Conservation (phyloP, 2,888 invertebrate genomes). For the Spodoptera littoralis region DNA sequence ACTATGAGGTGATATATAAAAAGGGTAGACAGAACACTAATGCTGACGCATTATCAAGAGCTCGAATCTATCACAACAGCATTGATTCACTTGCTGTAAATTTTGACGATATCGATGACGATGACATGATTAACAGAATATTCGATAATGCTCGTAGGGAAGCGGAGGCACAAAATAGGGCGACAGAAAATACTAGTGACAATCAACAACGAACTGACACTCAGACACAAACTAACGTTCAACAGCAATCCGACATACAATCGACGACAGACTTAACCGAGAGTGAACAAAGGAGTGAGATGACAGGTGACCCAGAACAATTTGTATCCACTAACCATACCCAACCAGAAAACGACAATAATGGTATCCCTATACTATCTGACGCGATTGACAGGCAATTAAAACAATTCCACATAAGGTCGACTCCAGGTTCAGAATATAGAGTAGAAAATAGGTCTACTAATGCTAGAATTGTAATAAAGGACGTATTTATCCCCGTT, state of each 20-base stretch:
- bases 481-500: neutral
- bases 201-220: too few species aligned
- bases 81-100: neutral
- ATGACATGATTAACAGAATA: too few species aligned
- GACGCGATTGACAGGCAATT: neutral
- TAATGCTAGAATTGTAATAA: neutral
- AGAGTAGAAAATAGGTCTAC: neutral
- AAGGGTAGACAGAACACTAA: conserved; percentile 25
- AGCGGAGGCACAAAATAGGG: too few species aligned
- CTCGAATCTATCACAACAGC: neutral
- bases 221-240: neutral
- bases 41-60: conserved; percentile 29
- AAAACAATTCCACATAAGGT: neutral
- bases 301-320: neutral
- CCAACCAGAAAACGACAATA: neutral
- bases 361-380: neutral
- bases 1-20: conserved; percentile 26
- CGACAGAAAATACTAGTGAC: too few species aligned
- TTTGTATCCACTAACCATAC: neutral
- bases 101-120: too few species aligned
- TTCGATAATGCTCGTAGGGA: too few species aligned
- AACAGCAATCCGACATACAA: too few species aligned
- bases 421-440: neutral
- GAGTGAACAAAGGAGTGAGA: neutral
- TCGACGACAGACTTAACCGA: neutral